Evolutionary conservation across 2,797 vertebrate species (phyloP), one percentile per base, ranked within the genome.

Genomic region (Rhodeus uyekii): DNA sequence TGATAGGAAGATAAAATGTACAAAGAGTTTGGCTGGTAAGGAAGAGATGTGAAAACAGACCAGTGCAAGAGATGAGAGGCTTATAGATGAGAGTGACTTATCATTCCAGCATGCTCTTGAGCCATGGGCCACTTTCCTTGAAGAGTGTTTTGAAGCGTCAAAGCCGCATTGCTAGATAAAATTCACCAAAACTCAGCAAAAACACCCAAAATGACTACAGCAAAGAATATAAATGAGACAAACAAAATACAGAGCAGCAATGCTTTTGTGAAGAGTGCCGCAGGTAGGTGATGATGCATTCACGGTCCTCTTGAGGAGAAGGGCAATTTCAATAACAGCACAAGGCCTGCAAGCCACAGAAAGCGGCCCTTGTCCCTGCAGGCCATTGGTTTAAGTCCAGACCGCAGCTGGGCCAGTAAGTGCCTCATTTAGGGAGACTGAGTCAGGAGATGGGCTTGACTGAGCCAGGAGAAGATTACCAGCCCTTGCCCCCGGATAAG

Each of bases 381-480:
- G 84, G 81, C 53, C 72, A 60, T 69, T 85, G 84, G 71, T 85
- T 83, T 76, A 64, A 55, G 64, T 75, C 76, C 76, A 80, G 81
- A 75, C 76, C 81, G 13, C 84, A 85, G 84, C 84, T 85, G 84
- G 81, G 84, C 76, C 44, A 63, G 81, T 85, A 83, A 85, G 80
- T 83, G 81, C 84, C 84, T 85, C 84, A 83, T 85, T 85, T 85
- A 83, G 71, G 58, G 84, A 83, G 76, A 83, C 69, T 53, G 81
- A 85, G 55, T 76, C 53, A 3, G 77, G 71, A 85, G 81, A 83
- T 76, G 77, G 84, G 76, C 50, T 82, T 68, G 81, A 85, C 80
- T 61, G 63, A 83, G 84, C 84, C 81, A 80, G 80, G 61, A 42
- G 81, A 78, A 83, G 81, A 83, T 85, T 85, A 85, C 84, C 72